These are phyloP conservation scores for Stenichneumon culpator DNA, from an alignment of 2,888 invertebrate genomes.

Conservation along the genomic window DNA sequence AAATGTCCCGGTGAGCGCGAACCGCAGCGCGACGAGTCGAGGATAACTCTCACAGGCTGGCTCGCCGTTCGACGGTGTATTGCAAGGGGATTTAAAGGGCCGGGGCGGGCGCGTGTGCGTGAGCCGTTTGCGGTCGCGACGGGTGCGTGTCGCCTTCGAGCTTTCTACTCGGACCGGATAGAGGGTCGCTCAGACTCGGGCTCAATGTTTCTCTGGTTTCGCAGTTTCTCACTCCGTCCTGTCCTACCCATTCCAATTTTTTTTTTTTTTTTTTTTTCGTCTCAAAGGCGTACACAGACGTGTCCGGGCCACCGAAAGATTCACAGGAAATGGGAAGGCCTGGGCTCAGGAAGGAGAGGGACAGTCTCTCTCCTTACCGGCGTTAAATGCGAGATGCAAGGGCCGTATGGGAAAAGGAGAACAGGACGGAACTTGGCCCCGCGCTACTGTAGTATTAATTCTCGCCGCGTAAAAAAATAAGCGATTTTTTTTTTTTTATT, in stretches of 20 bases:
- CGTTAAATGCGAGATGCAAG: conserved; percentile 56
- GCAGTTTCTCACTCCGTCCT: conserved; percentile 16
- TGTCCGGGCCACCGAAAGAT: conserved; percentile 54
- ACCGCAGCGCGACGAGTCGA: conserved; percentile 33
- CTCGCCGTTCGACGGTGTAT: conserved; percentile 11
- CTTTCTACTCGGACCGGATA: conserved; percentile 69
- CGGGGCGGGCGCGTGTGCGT: conserved; percentile 6
- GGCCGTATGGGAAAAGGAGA: background rate
- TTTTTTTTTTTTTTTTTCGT: conserved; percentile 6
- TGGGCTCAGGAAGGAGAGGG: conserved; percentile 49
- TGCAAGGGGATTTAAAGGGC: conserved; percentile 58
- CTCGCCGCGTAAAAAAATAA: too few relatives aligned
- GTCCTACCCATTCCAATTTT: background rate
- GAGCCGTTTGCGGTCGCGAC: conserved; percentile 39
- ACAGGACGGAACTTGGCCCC: background rate
- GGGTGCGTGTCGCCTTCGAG: conserved; percentile 56
- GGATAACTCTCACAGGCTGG: background rate
- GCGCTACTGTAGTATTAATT: conserved; percentile 8
- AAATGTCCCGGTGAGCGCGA: conserved; percentile 71
- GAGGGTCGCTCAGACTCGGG: conserved; percentile 61
- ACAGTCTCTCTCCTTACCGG: conserved; percentile 33
- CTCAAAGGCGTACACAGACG: background rate
- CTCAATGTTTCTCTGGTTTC: conserved; percentile 38
- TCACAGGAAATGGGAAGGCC: conserved; percentile 73
- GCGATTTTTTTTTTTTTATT: too few relatives aligned